phyloP scores from a whole-genome alignment of 2,797 vertebrate species.

The Gymnoscopelus braueri region DNA sequence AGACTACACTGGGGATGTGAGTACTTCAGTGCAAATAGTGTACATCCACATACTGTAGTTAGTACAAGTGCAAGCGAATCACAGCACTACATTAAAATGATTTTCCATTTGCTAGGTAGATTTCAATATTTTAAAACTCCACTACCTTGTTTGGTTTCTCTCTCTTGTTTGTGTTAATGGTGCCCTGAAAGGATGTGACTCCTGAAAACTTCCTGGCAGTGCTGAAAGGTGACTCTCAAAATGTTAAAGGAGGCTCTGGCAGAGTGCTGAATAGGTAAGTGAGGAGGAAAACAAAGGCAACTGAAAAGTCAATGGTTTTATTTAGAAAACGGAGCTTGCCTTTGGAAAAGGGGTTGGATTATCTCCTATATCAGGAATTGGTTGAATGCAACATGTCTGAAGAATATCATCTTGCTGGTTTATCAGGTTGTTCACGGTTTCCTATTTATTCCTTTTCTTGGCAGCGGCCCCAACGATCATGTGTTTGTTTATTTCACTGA shows the following conservation, averaged over 20 bases:
- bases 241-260: slow-evolving; percentile 89
- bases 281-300: background rate
- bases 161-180: slow-evolving; percentile 9
- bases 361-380: too few species aligned
- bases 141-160: background rate
- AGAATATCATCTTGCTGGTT: slow-evolving; percentile 5
- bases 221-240: slow-evolving; percentile 86
- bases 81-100: background rate
- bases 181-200: slow-evolving; percentile 85
- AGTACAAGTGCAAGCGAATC: background rate
- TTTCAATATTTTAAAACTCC: background rate
- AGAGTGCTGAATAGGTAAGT: slow-evolving; percentile 93
- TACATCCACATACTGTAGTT: background rate
- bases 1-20: slow-evolving; percentile 90
- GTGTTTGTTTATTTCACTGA: slow-evolving; percentile 97
- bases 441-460: slow-evolving; percentile 43
- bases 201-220: slow-evolving; percentile 93
- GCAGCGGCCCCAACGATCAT: slow-evolving; percentile 92
- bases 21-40: slow-evolving; percentile 31
- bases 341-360: too few species aligned
- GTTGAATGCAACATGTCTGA: too few species aligned
- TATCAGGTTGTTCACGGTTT: background rate
- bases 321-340: too few species aligned
- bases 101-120: background rate
- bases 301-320: too few species aligned